A percentile compares a stretch with the other conserved stretches of the same genome.
These are phyloP conservation scores for Anguilla obscura DNA, from an alignment of 2,797 vertebrate genomes.

Conservation along the genomic window DNA sequence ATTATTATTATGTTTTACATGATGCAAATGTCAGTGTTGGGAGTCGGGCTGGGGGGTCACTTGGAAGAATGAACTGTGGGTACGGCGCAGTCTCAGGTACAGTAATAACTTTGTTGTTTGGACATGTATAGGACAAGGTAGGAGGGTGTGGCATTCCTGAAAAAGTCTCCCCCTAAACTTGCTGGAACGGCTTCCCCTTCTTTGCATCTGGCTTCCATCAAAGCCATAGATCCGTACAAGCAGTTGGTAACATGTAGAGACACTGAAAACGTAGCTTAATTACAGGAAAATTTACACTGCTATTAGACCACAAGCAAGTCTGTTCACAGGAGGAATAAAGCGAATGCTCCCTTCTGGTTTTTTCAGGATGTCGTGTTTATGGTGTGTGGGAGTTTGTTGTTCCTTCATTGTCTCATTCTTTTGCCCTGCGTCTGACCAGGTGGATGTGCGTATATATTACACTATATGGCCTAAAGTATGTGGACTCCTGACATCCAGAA, in stretches of 20 bases:
- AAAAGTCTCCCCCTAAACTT: background rate
- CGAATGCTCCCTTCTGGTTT: too few relatives aligned
- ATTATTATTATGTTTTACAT: background rate
- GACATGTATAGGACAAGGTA: background rate
- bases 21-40: background rate
- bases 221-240: background rate
- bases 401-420: too few relatives aligned
- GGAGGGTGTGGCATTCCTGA: background rate
- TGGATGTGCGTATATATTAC: too few relatives aligned
- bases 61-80: background rate
- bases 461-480: too few relatives aligned
- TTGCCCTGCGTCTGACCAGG: too few relatives aligned
- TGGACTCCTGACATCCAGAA: too few relatives aligned
- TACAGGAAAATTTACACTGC: background rate
- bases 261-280: background rate
- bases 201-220: background rate
- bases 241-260: background rate
- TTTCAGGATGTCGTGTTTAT: too few relatives aligned
- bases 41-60: background rate
- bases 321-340: background rate
- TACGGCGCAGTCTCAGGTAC: background rate
- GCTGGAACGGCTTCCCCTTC: background rate
- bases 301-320: background rate
- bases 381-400: too few relatives aligned
- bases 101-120: background rate